Evolutionary conservation across 2,797 vertebrate genomes (phyloP), one percentile per base, ranked within the genome.

Genomic region (Balearica regulorum): DNA sequence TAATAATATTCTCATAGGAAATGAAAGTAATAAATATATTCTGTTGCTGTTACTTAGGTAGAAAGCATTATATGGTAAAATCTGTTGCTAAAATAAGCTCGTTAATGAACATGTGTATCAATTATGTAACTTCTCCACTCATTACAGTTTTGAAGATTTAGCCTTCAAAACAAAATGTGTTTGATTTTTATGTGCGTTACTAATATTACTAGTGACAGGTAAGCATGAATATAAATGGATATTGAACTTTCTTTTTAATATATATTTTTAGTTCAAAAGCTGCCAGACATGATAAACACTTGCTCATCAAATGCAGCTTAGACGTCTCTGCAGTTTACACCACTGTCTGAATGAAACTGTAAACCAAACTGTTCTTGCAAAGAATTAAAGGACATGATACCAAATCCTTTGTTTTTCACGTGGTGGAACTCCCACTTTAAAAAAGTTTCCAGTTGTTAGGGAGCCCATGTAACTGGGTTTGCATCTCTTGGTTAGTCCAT

Each of bases 241-340:
- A 85, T 31, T 3, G 64, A 89, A 24, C 21, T 4, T 15, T 57
- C 35, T 81, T 71, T 70, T 39, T 5, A 49, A 28, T 25, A 20
- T 48, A 4, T 87, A 60, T 90, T 82, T 95, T 85, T 87, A 90
- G 83, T 93, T 92, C 86, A 91, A 80, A 90, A 89, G 44, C 60
- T 80, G 57, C 6, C 26, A 24, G 77, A 57, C 35, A 55, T 79
- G n/a, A 76, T 44, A 58, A 93, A 62, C 31, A 39, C 21, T 88
- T 88, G 44, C 64, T 93, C 51, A 73, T 73, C 55, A 82, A 54
- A 79, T 64, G 20, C 21, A 53, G 43, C 33, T 89, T 46, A 62
- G 41, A 33, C 48, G 22, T 66, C 41, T 95, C 69, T 1, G 6
- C 0, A 6, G 48, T 53, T 55, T 31, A 72, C 14, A 55, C 5